Percentiles rank a stretch among this genome's conserved stretches.
phyloP scores from a whole-genome alignment of 2,797 vertebrate species.

The Coendou prehensilis region DNA sequence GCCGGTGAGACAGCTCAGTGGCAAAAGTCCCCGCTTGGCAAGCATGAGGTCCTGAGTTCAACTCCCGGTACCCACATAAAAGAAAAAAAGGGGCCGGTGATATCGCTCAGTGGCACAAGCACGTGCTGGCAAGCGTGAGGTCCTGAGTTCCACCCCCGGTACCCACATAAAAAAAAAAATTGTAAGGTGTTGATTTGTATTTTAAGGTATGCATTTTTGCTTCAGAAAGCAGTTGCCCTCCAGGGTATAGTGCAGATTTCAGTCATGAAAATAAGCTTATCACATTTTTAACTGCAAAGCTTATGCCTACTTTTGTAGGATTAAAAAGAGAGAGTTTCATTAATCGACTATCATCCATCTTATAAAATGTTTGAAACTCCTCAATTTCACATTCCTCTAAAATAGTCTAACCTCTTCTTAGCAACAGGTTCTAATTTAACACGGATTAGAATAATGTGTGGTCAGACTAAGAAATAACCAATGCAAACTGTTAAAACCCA shows the following conservation, averaged over 20 bases:
- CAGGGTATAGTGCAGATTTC: conserved; percentile 47
- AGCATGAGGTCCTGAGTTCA: no score
- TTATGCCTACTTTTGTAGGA: conserved; percentile 67
- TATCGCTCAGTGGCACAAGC: no score
- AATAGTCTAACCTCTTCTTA: conserved; percentile 86
- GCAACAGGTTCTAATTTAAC: conserved; percentile 88
- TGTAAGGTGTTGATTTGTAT: conserved; percentile 40
- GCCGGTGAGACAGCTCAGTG: no score
- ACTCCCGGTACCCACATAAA: no score
- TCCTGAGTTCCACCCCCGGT: no score
- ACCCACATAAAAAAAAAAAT: neutral
- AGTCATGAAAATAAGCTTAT: conserved; percentile 65
- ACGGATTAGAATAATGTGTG: conserved; percentile 83
- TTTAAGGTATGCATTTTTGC: conserved; percentile 61
- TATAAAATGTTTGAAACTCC: conserved; percentile 80
- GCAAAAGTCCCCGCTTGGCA: no score
- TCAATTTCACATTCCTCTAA: conserved; percentile 82
- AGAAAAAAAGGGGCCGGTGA: no score
- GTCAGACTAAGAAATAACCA: conserved; percentile 82
- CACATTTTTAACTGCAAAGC: conserved; percentile 70
- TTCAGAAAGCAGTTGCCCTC: conserved; percentile 50
- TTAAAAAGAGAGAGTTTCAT: conserved; percentile 67
- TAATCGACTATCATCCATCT: conserved; percentile 77
- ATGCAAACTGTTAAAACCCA: conserved; percentile 82
- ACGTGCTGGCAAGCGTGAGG: no score